Conservation (phyloP, 2,888 invertebrate species). For the Pandemis heparana region DNA sequence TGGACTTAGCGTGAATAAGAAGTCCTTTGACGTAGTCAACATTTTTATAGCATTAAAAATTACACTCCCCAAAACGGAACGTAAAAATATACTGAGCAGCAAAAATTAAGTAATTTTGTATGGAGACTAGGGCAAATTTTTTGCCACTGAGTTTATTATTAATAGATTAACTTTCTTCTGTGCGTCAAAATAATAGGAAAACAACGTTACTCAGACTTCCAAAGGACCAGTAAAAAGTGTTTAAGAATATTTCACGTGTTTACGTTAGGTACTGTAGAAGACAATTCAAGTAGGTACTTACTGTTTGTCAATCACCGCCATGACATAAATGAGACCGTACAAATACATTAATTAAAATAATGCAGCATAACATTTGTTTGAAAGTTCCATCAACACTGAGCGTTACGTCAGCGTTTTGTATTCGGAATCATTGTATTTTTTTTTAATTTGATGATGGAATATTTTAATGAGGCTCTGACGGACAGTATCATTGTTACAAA, state of each 20-base stretch:
- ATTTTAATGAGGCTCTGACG: conserved; percentile 35
- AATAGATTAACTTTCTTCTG: no score
- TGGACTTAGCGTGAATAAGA: neutral
- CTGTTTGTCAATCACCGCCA: conserved; percentile 23
- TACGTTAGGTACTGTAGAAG: neutral
- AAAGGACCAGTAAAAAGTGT: no score
- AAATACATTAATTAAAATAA: conserved; percentile 31
- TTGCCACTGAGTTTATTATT: no score
- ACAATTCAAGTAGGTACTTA: conserved; percentile 23
- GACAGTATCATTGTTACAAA: conserved; percentile 33
- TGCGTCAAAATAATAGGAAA: no score
- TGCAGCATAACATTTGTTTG: conserved; percentile 32
- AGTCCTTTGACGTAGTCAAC: neutral
- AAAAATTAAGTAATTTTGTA: no score
- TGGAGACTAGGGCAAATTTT: no score
- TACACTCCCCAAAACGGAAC: no score
- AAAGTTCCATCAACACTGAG: conserved; percentile 17
- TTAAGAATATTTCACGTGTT: no score
- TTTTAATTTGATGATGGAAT: conserved; percentile 31
- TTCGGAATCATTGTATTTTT: conserved; percentile 31
- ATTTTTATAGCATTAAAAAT: no score
- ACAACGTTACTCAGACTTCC: no score
- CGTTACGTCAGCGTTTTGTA: conserved; percentile 38
- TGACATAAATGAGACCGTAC: conserved; percentile 23
- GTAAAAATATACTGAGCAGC: no score